Evolutionary conservation across 1,140 invertebrate genomes (phyloP).

Genomic region (Trichonephila clavata): DNA sequence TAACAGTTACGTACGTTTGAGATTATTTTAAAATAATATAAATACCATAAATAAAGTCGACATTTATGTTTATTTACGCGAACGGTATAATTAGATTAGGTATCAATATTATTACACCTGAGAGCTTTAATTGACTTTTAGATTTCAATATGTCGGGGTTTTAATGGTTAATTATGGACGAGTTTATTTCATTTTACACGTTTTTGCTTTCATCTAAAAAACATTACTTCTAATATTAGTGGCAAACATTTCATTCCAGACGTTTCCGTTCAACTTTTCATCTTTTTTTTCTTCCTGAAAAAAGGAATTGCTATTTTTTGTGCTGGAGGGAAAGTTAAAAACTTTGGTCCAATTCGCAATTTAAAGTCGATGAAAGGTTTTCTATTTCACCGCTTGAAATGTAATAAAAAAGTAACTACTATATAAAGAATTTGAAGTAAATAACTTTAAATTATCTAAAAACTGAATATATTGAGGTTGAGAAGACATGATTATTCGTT

Average conservation of each 20-base stretch:
- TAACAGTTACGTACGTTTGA: too few relatives aligned
- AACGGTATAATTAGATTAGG: too few relatives aligned
- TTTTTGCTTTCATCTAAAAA: neutral
- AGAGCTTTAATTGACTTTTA: too few relatives aligned
- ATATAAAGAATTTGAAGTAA: neutral
- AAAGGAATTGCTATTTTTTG: neutral
- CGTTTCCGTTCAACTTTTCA: neutral
- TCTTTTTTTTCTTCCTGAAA: neutral
- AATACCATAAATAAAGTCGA: too few relatives aligned
- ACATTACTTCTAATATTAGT: neutral
- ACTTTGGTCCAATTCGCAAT: neutral
- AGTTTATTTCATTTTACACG: neutral
- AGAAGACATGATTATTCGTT: too few relatives aligned
- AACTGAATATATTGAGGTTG: too few relatives aligned
- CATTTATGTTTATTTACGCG: too few relatives aligned
- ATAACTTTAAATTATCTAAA: too few relatives aligned
- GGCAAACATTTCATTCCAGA: constrained; percentile 6
- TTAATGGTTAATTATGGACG: too few relatives aligned
- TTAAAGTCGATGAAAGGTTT: neutral
- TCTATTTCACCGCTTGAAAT: neutral
- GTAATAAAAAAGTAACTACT: neutral
- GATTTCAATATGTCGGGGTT: too few relatives aligned
- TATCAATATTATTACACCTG: too few relatives aligned
- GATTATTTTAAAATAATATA: too few relatives aligned
- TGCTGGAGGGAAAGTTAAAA: neutral